These are phyloP conservation scores for Trypoxylon attenuatum DNA, from an alignment of 2,888 invertebrate species.

Conservation along the genomic window DNA sequence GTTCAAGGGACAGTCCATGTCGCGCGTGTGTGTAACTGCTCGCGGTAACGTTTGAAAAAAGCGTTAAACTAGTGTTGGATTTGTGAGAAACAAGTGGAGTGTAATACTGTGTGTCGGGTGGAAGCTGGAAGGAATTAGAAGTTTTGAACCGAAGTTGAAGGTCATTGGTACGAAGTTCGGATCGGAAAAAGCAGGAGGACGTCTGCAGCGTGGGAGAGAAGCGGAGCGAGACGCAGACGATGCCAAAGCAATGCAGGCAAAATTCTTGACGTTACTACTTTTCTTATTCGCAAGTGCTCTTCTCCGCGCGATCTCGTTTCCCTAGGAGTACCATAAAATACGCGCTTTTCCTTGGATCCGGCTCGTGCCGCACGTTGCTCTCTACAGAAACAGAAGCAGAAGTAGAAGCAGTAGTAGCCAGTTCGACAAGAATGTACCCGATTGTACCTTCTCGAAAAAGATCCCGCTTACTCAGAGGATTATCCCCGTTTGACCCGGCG, in stretches of 20 bases:
- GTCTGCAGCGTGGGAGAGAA: slow-evolving; percentile 39
- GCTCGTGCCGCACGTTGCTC: background rate
- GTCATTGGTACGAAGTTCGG: slow-evolving; percentile 26
- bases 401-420: too few relatives aligned
- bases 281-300: background rate
- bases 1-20: slow-evolving; percentile 45
- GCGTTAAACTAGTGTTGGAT: slow-evolving; percentile 12
- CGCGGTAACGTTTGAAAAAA: slow-evolving; percentile 22
- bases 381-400: background rate
- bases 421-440: too few relatives aligned
- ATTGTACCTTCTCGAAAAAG: background rate
- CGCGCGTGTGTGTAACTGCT: slow-evolving; percentile 27
- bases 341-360: background rate
- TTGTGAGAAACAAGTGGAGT: slow-evolving; percentile 27
- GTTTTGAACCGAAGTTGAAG: slow-evolving; percentile 15
- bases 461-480: background rate
- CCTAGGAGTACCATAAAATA: background rate
- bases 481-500: background rate
- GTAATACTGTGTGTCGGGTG: slow-evolving; percentile 6
- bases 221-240: slow-evolving; percentile 49
- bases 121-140: background rate
- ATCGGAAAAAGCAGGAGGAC: slow-evolving; percentile 13
- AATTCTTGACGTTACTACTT: slow-evolving; percentile 14
- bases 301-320: background rate
- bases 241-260: slow-evolving; percentile 58